These are phyloP conservation scores for Drosophila bipectinata DNA, from an alignment of 1,140 invertebrate species.

Conservation along the genomic window DNA sequence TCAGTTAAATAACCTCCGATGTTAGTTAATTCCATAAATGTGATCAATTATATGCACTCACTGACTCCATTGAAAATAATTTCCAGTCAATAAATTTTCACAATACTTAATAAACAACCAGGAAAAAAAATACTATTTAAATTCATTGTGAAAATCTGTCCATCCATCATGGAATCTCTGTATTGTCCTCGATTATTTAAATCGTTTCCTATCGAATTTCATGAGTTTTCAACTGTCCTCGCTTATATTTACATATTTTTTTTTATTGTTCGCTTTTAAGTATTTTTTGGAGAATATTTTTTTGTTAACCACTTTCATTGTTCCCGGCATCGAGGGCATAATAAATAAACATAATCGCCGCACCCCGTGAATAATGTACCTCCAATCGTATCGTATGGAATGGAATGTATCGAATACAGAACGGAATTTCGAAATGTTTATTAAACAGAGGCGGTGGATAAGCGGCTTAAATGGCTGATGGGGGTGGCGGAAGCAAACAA, in stretches of 20 bases:
- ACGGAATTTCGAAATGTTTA: slow-evolving; percentile 49
- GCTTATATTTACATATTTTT: slow-evolving; percentile 2
- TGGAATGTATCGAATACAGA: slow-evolving; percentile 11
- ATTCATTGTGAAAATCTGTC: slow-evolving; percentile 10
- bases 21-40: background rate
- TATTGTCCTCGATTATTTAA: slow-evolving; percentile 12
- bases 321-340: slow-evolving; percentile 32
- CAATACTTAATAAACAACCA: background rate
- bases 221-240: background rate
- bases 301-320: slow-evolving; percentile 34
- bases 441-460: slow-evolving; percentile 40
- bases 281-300: slow-evolving; percentile 4
- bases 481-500: background rate
- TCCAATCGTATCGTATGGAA: slow-evolving; percentile 1
- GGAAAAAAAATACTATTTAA: slow-evolving; percentile 16
- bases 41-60: background rate
- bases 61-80: background rate
- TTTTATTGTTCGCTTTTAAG: background rate
- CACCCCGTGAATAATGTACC: slow-evolving; percentile 30
- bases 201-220: background rate
- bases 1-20: background rate
- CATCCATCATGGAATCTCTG: slow-evolving; percentile 16
- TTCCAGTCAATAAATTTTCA: slow-evolving; percentile 18
- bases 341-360: slow-evolving; percentile 47
- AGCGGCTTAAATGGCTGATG: slow-evolving; percentile 50